These are phyloP conservation scores for Seriola dumerili DNA, from an alignment of 2,113 vertebrate species.

Conservation along the genomic window DNA sequence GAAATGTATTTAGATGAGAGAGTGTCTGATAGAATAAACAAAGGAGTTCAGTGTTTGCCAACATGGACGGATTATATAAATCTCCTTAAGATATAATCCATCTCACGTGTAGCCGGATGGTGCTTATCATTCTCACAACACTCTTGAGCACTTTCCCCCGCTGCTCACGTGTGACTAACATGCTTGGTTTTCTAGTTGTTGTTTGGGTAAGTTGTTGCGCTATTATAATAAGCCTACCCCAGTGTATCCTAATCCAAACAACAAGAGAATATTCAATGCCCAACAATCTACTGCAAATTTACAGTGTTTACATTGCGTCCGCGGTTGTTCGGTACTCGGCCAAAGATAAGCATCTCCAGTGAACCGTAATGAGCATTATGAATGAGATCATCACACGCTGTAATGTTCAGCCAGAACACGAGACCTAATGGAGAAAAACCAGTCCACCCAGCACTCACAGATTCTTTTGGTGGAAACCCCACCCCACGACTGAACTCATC, in stretches of 20 bases:
- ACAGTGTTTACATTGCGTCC: conserved; percentile 50
- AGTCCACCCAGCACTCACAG: conserved; percentile 22
- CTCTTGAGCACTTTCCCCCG: conserved; percentile 8
- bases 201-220: conserved; percentile 10
- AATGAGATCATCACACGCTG: conserved; percentile 72
- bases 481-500: conserved; percentile 33
- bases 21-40: conserved; percentile 48
- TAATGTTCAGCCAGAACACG: conserved; percentile 53
- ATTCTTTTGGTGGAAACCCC: conserved; percentile 39
- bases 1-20: conserved; percentile 45
- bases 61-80: conserved; percentile 65
- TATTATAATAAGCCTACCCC: conserved; percentile 5
- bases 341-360: conserved; percentile 64
- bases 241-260: neutral
- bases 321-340: conserved; percentile 49
- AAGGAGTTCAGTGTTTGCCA: conserved; percentile 38
- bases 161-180: conserved; percentile 18
- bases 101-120: conserved; percentile 20
- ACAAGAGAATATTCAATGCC: neutral
- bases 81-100: conserved; percentile 65
- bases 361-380: conserved; percentile 66
- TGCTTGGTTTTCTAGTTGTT: conserved; percentile 42
- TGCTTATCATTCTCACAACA: conserved; percentile 29
- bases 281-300: conserved; percentile 1
- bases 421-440: conserved; percentile 39